Conservation (phyloP, 2,888 invertebrate genomes). For the Escarpia spicata region DNA sequence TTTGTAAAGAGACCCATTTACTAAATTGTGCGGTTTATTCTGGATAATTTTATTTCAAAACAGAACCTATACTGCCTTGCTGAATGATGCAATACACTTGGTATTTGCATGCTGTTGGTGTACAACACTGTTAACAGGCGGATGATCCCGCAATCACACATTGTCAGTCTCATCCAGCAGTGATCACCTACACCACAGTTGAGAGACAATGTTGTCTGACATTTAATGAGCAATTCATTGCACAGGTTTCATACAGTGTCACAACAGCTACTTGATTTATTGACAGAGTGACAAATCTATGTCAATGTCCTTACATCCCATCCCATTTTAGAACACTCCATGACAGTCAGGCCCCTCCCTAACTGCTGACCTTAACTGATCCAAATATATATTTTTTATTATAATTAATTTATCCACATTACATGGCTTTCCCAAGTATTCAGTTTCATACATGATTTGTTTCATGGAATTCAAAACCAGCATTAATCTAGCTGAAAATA, state of each 20-base stretch:
- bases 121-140: background rate
- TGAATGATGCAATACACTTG: background rate
- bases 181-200: background rate
- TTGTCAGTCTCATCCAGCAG: background rate
- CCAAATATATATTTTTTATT: too few relatives aligned
- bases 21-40: too few relatives aligned
- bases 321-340: background rate
- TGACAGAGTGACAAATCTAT: background rate
- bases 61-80: too few relatives aligned
- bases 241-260: background rate
- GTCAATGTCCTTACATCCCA: background rate
- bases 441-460: background rate
- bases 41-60: too few relatives aligned
- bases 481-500: background rate
- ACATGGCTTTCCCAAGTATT: background rate
- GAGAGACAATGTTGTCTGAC: background rate
- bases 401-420: background rate
- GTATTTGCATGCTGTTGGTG: background rate
- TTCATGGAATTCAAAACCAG: background rate
- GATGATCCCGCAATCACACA: background rate
- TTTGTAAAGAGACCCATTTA: too few relatives aligned
- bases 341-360: background rate
- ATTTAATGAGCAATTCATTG: background rate
- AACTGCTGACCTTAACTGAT: background rate
- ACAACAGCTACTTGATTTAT: background rate